A percentile compares a stretch with the other conserved stretches of the same genome.
phyloP scores from a whole-genome alignment of 1,140 invertebrate genomes.

The Teleogryllus occipitalis region DNA sequence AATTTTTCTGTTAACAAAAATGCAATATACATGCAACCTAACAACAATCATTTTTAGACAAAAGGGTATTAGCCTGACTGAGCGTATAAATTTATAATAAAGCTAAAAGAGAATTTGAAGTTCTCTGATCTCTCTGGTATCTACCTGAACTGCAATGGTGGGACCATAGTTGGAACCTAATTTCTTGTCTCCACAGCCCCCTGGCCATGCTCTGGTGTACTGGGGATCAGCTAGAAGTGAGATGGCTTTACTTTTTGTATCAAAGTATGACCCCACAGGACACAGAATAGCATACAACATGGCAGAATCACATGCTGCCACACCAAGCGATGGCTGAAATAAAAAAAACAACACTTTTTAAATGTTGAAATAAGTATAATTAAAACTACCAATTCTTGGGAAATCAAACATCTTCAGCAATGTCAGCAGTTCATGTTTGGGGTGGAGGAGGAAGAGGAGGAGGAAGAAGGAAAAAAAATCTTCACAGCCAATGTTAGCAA shows the following conservation, averaged over 20 bases:
- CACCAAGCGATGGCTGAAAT: slow-evolving; percentile 79
- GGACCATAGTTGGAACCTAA: slow-evolving; percentile 91
- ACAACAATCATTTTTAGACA: too few relatives aligned
- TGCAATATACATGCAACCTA: too few relatives aligned
- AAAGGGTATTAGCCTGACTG: too few relatives aligned
- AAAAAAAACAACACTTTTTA: not conserved
- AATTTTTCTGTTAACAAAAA: too few relatives aligned
- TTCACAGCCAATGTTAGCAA: too few relatives aligned
- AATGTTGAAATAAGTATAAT: too few relatives aligned
- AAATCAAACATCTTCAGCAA: too few relatives aligned
- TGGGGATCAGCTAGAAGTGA: slow-evolving; percentile 70
- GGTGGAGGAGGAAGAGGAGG: too few relatives aligned
- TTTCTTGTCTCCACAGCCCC: slow-evolving; percentile 85
- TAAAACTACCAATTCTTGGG: too few relatives aligned
- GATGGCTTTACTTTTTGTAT: slow-evolving; percentile 36
- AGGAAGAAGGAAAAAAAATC: too few relatives aligned
- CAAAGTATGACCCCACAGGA: slow-evolving; percentile 89
- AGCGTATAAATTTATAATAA: not conserved
- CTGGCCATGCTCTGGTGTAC: slow-evolving; percentile 78
- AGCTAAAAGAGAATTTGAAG: not conserved
- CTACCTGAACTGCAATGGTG: slow-evolving; percentile 67
- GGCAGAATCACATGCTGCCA: slow-evolving; percentile 72
- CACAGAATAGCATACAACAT: slow-evolving; percentile 85
- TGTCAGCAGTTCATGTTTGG: too few relatives aligned
- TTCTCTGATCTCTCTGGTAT: not conserved